Conservation (phyloP, 2,797 vertebrate species). For the Linurgus olivaceus region DNA sequence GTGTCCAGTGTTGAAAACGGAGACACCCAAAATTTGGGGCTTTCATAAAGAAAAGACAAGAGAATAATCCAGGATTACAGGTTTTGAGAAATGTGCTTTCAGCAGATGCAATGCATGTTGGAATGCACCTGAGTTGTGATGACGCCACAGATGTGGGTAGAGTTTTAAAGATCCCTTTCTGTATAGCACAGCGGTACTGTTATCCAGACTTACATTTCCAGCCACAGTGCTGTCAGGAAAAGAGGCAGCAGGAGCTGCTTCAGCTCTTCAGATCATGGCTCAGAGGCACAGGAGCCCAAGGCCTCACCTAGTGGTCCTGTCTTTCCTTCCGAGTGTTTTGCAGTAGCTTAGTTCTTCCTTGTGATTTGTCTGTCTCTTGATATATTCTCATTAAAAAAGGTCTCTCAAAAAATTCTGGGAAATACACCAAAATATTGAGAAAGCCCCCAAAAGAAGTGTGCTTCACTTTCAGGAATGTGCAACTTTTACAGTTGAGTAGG, state of each 20-base stretch:
- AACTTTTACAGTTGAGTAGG: neutral
- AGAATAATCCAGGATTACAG: neutral
- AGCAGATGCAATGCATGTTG: neutral
- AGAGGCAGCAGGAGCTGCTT: accelerated
- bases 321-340: neutral
- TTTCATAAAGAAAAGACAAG: neutral
- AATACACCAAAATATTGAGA: accelerated
- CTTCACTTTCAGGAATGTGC: neutral
- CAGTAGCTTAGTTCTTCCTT: neutral
- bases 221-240: neutral
- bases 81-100: neutral
- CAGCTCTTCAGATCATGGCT: neutral
- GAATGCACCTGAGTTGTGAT: neutral
- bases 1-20: neutral
- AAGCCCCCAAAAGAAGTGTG: neutral
- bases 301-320: neutral
- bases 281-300: neutral
- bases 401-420: neutral
- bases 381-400: neutral
- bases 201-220: accelerated
- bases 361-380: neutral
- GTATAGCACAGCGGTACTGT: neutral
- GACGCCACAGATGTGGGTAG: neutral
- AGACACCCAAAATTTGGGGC: neutral
- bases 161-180: neutral